These are phyloP conservation scores for Mionectes macconnelli DNA, from an alignment of 2,113 vertebrate species.

Conservation along the genomic window DNA sequence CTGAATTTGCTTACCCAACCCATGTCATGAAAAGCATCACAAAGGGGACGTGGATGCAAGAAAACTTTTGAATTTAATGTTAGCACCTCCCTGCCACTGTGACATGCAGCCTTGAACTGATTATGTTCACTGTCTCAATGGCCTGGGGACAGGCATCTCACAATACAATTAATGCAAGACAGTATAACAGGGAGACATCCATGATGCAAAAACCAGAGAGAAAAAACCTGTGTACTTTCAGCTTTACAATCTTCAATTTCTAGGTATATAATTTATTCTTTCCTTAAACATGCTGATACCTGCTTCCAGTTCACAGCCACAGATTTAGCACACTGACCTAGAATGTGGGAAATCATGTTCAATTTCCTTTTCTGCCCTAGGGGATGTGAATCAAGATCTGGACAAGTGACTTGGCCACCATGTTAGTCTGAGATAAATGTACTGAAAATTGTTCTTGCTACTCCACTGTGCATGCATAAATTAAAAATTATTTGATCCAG, in stretches of 20 bases:
- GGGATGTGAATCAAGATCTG: background rate
- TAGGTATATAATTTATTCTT: background rate
- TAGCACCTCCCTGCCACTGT: background rate
- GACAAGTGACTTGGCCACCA: background rate
- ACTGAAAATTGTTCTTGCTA: background rate
- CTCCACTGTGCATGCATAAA: background rate
- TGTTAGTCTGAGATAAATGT: background rate
- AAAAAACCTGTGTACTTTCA: background rate
- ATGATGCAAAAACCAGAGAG: background rate
- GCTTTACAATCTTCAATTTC: background rate
- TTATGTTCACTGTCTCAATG: background rate
- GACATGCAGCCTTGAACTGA: background rate
- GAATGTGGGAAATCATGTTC: background rate
- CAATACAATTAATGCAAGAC: background rate
- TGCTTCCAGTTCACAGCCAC: background rate
- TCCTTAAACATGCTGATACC: background rate
- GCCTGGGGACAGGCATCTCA: background rate
- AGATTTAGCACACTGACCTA: background rate
- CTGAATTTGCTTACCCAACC: background rate
- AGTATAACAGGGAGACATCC: background rate
- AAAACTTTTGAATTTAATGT: background rate
- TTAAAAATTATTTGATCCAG: background rate
- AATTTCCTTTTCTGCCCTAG: conserved; percentile 2
- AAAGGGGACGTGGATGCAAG: background rate
- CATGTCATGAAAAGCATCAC: background rate